phyloP scores from a whole-genome alignment of 2,888 invertebrate species.

The Patella caerulea region DNA sequence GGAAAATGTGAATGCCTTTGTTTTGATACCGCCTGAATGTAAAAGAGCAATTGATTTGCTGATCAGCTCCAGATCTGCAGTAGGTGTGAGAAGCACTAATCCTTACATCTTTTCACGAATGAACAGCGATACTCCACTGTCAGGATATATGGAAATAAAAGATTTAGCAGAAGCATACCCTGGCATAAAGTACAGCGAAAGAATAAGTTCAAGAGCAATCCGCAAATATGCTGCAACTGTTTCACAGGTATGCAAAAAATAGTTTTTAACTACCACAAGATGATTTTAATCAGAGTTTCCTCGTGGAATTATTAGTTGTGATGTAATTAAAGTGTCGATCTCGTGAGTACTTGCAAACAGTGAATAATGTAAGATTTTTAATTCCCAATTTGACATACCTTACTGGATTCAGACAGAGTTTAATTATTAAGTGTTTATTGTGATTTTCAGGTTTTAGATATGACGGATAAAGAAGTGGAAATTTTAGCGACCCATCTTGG shows the following conservation, averaged over 20 bases:
- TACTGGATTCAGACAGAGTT: no score
- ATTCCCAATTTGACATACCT: no score
- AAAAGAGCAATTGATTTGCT: slow-evolving; percentile 15
- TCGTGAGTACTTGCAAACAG: no score
- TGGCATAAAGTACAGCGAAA: slow-evolving; percentile 10
- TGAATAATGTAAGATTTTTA: no score
- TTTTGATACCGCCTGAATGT: slow-evolving; percentile 18
- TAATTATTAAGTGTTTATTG: no score
- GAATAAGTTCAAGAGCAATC: slow-evolving; percentile 11
- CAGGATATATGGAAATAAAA: neutral
- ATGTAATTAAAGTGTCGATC: no score
- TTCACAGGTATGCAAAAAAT: neutral
- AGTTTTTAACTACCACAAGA: no score
- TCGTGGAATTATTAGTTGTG: no score
- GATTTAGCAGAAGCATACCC: slow-evolving; percentile 2
- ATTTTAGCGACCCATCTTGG: slow-evolving; percentile 22
- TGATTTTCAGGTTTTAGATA: slow-evolving; percentile 18
- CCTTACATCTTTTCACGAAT: neutral
- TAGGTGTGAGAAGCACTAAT: neutral
- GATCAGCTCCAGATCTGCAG: neutral
- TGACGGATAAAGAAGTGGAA: slow-evolving; percentile 19
- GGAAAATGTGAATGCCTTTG: slow-evolving; percentile 22
- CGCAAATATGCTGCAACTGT: slow-evolving; percentile 5
- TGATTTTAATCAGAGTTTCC: no score
- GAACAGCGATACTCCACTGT: slow-evolving; percentile 8